Conservation (phyloP, 2,888 invertebrate species). For the Leptogaster cylindrica region DNA sequence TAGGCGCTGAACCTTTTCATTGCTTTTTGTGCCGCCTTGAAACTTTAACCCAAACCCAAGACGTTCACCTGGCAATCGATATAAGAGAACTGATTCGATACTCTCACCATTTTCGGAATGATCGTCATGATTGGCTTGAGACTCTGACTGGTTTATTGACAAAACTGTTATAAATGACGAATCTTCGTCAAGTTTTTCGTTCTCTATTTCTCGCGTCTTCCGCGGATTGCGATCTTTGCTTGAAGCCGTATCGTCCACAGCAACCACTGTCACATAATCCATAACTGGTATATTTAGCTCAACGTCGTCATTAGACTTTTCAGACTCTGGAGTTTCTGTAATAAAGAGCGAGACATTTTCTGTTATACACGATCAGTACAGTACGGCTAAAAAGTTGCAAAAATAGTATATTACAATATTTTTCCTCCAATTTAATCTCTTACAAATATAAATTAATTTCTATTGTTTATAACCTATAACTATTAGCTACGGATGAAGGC, state of each 20-base stretch:
- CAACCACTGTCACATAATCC: conserved; percentile 69
- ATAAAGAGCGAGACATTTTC: neutral
- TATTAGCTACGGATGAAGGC: no score
- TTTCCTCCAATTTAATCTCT: no score
- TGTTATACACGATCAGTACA: neutral
- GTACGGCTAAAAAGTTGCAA: neutral
- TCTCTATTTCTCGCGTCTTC: no score
- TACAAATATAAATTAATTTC: no score
- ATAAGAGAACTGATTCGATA: conserved; percentile 78
- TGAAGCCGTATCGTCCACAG: conserved; percentile 63
- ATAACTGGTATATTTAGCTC: conserved; percentile 49
- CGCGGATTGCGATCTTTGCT: no score
- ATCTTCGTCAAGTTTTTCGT: conserved; percentile 52
- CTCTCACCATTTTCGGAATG: conserved; percentile 59
- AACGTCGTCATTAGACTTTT: no score
- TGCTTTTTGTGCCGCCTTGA: conserved; percentile 85
- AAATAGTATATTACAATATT: no score
- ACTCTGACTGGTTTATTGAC: conserved; percentile 64
- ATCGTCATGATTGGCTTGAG: conserved; percentile 46
- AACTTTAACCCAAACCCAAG: conserved; percentile 91
- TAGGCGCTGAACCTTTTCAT: conserved; percentile 79
- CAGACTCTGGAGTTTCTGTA: conserved; percentile 18
- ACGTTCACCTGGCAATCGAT: conserved; percentile 85
- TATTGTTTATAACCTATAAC: no score
- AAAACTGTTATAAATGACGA: conserved; percentile 68